A percentile compares a stretch with the other conserved stretches of the same genome.
Conservation (phyloP, 1,140 invertebrate species). For the Belonocnema kinseyi region DNA sequence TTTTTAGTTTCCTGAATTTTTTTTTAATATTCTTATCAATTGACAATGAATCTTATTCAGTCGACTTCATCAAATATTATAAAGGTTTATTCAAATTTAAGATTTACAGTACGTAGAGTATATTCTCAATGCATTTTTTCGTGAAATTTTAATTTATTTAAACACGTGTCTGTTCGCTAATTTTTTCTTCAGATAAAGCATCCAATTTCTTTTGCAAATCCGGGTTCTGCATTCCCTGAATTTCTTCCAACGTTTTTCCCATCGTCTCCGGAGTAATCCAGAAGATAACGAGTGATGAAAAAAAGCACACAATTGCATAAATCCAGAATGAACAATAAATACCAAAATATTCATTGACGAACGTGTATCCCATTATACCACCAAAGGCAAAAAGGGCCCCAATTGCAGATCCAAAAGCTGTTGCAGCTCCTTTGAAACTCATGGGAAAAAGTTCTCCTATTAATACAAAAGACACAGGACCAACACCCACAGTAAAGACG, state of each 20-base stretch:
- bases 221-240: background rate
- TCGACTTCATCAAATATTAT: no score
- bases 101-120: no score
- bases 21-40: no score
- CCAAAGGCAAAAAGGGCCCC: slow-evolving; percentile 1
- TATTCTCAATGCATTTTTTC: no score
- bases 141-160: no score
- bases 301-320: background rate
- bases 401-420: background rate
- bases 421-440: background rate
- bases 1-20: no score
- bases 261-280: background rate
- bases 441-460: background rate
- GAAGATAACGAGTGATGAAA: background rate
- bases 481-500: background rate
- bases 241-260: background rate
- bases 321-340: background rate
- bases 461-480: background rate
- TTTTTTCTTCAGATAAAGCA: background rate
- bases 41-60: no score
- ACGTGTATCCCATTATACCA: background rate
- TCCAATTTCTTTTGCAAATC: background rate
- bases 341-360: background rate
- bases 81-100: no score
- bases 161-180: no score